Percentiles rank a stretch among this genome's conserved stretches.
Conservation (phyloP, 2,888 invertebrate genomes). For the Schrankia costaestrigalis region DNA sequence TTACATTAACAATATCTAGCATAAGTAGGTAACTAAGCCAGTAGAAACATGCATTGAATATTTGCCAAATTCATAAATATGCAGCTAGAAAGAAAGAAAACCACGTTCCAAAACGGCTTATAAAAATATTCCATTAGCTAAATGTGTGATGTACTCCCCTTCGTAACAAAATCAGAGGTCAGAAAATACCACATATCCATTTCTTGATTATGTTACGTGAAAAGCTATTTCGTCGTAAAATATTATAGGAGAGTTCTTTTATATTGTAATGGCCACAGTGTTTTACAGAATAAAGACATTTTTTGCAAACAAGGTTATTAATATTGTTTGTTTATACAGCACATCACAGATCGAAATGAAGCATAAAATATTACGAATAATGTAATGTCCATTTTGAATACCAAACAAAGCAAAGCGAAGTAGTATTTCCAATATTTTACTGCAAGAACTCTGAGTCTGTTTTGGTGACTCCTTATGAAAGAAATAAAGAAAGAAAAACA, state of each 20-base stretch:
- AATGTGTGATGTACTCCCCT: constrained; percentile 47
- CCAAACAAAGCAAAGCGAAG: too few relatives aligned
- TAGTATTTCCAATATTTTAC: too few relatives aligned
- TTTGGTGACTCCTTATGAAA: too few relatives aligned
- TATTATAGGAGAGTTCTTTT: constrained; percentile 32
- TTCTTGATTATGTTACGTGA: constrained; percentile 45
- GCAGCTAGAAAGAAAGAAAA: constrained; percentile 21
- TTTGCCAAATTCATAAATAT: constrained; percentile 16
- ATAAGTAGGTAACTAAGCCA: constrained; percentile 1
- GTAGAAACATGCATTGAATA: constrained; percentile 6
- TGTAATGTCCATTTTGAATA: too few relatives aligned
- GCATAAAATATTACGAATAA: too few relatives aligned
- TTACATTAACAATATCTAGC: too few relatives aligned
- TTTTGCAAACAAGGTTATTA: neutral
- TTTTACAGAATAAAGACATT: neutral
- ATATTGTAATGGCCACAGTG: too few relatives aligned
- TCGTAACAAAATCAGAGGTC: constrained; percentile 47
- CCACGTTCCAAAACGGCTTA: constrained; percentile 19
- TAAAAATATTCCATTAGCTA: constrained; percentile 51
- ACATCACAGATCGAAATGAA: too few relatives aligned
- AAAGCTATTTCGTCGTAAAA: constrained; percentile 13
- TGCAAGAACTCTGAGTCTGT: too few relatives aligned
- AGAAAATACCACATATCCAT: constrained; percentile 47
- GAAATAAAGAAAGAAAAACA: too few relatives aligned
- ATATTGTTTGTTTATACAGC: too few relatives aligned